phyloP scores from a whole-genome alignment of 2,888 invertebrate genomes.

The Melanostoma scalare region DNA sequence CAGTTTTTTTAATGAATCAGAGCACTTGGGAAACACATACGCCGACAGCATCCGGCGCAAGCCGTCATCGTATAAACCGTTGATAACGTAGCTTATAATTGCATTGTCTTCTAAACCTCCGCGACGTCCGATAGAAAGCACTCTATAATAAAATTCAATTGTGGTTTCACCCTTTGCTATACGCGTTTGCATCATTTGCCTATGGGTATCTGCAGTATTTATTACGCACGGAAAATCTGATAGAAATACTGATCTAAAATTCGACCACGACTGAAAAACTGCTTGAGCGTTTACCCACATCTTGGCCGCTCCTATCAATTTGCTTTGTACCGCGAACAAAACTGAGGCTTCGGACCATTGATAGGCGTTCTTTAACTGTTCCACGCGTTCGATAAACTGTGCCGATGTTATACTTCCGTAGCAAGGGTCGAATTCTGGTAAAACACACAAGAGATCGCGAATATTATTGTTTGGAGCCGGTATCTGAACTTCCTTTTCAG shows the following conservation, averaged over 20 bases:
- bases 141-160: conserved; percentile 33
- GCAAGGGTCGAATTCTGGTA: conserved; percentile 53
- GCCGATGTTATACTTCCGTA: conserved; percentile 30
- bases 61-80: conserved; percentile 41
- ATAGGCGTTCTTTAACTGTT: conserved; percentile 51
- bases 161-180: conserved; percentile 19
- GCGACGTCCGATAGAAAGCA: conserved; percentile 57
- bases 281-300: conserved; percentile 54
- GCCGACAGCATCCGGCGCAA: conserved; percentile 31
- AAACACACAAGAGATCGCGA: conserved; percentile 36
- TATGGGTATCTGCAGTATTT: conserved; percentile 12
- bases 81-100: conserved; percentile 42
- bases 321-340: conserved; percentile 51
- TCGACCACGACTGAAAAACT: conserved; percentile 32
- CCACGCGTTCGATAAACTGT: conserved; percentile 52
- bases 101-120: conserved; percentile 33
- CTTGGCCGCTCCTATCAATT: conserved; percentile 54
- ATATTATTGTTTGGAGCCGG: not conserved
- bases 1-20: conserved; percentile 18
- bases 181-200: conserved; percentile 44
- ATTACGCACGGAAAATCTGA: conserved; percentile 13
- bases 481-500: too few species aligned
- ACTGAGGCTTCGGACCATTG: conserved; percentile 48
- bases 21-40: not conserved
- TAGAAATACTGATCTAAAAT: conserved; percentile 26